Base-by-base conservation (phyloP, 2,888 invertebrate species). In the Hirtodrosophila confusa region DNA sequence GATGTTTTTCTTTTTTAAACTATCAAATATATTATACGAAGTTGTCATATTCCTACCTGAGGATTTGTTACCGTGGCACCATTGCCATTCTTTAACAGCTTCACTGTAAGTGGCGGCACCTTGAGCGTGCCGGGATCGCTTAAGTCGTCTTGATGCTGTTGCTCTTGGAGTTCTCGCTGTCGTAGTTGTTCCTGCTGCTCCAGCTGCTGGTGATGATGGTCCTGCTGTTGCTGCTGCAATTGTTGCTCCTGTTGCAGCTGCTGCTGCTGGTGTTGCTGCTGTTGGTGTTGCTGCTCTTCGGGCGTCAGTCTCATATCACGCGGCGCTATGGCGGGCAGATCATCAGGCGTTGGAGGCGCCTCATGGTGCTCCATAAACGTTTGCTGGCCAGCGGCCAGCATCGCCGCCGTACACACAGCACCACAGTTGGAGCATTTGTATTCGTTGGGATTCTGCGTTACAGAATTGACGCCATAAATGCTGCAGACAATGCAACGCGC, bases 371-470 rank as follows among this genome's bases (percentile, higher is more conserved):
- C 89, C 80, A 89, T 80, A 44, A 89, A 90, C 53, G 86, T 63
- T 35, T 89, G 87, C 69, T 88, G 89, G 0, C 82, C 79, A 7
- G 86, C 84, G 4, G 83, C 78, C 54, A 88, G 33, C 78, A 88
- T 80, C 2, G 83, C 79, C 7, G 90, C 88, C 40, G 88, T 80
- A 51, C 89, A 89, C 4, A 90, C 78, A 6, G 90, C 83, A 4
- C 91, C 90, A 69, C 91, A 91, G 54, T 91, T 90, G 58, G 89
- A 73, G 72, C 91, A 91, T 75, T 91, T 91, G 62, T 89, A 91
- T 72, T 90, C 90, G 58, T 90, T 89, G 57, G 88, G 89, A 65
- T 90, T 89, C 58, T 88, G 88, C 47, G 88, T 80, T 12, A 88
- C 78, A 31, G 90, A 88, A 29, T 91, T 89, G 11, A 90, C 86